Percentiles rank a stretch among this genome's conserved stretches.
Conservation (phyloP, 2,888 invertebrate genomes). For the Eumerus sabulonum region DNA sequence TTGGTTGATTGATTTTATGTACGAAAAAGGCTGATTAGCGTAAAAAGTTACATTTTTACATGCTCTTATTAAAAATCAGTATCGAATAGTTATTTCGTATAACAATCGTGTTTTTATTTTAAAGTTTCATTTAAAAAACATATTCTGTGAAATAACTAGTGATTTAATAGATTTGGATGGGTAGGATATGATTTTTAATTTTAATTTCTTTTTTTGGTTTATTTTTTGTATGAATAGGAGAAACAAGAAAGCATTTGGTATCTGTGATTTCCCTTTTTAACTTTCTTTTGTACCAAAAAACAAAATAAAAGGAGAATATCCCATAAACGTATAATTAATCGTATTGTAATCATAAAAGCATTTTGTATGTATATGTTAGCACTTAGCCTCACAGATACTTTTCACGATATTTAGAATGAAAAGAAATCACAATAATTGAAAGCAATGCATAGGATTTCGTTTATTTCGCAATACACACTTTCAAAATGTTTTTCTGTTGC, state of each 20-base stretch:
- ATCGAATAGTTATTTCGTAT: conserved; percentile 2
- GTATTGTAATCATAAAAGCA: conserved; percentile 4
- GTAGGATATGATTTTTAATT: conserved; percentile 46
- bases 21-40: conserved; percentile 65
- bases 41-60: conserved; percentile 40
- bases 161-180: conserved; percentile 22
- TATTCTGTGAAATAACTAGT: no score
- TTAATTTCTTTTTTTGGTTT: no score
- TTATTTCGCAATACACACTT: background rate
- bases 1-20: conserved; percentile 33
- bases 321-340: no score
- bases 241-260: conserved; percentile 60
- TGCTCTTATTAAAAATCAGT: conserved; percentile 9
- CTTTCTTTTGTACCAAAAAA: conserved; percentile 18
- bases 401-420: conserved; percentile 28
- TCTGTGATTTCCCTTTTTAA: conserved; percentile 64
- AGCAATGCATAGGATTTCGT: conserved; percentile 6
- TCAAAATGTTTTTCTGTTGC: conserved; percentile 10
- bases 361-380: conserved; percentile 15
- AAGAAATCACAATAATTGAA: no score
- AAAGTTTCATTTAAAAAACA: no score
- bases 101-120: no score
- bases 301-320: background rate
- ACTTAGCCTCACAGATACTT: conserved; percentile 43
- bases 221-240: conserved; percentile 20